Evolutionary conservation across 2,888 invertebrate species (phyloP).

Genomic region (Coleophora flavipennella): DNA sequence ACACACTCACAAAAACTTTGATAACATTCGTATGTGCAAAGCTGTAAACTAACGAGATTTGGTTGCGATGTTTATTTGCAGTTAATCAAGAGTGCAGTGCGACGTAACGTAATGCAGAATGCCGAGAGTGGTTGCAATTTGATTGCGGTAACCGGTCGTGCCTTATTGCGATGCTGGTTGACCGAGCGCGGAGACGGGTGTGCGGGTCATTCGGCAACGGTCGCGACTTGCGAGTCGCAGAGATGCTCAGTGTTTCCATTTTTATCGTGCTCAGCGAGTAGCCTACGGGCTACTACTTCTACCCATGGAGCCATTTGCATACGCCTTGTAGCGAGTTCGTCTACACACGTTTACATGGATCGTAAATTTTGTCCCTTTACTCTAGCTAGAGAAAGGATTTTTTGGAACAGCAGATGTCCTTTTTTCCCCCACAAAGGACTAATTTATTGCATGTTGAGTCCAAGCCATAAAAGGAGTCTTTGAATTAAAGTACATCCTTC

Average conservation of each 20-base stretch:
- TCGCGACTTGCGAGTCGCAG: conserved; percentile 18
- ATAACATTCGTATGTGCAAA: conserved; percentile 5
- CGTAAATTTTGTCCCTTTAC: conserved; percentile 70
- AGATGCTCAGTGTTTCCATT: conserved; percentile 41
- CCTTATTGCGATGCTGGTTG: not conserved
- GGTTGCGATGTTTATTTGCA: too few relatives aligned
- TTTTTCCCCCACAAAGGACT: conserved; percentile 61
- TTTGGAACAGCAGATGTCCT: conserved; percentile 61
- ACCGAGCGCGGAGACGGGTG: not conserved
- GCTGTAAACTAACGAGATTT: not conserved
- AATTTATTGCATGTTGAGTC: conserved; percentile 63
- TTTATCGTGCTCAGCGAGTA: conserved; percentile 32
- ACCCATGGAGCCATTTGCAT: conserved; percentile 66
- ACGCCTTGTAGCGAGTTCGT: conserved; percentile 59
- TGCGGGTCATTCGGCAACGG: conserved; percentile 7
- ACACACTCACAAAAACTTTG: not conserved
- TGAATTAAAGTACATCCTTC: conserved; percentile 49
- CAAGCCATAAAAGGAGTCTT: conserved; percentile 50
- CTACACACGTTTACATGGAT: conserved; percentile 63
- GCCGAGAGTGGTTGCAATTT: not conserved
- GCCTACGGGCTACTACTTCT: conserved; percentile 31
- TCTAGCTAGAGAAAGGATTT: conserved; percentile 56
- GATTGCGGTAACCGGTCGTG: conserved; percentile 4
- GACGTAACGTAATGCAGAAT: not conserved
- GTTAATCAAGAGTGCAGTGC: too few relatives aligned